These are phyloP conservation scores for Prolemur simus DNA, from an alignment of 2,113 vertebrate species.

Conservation along the genomic window DNA sequence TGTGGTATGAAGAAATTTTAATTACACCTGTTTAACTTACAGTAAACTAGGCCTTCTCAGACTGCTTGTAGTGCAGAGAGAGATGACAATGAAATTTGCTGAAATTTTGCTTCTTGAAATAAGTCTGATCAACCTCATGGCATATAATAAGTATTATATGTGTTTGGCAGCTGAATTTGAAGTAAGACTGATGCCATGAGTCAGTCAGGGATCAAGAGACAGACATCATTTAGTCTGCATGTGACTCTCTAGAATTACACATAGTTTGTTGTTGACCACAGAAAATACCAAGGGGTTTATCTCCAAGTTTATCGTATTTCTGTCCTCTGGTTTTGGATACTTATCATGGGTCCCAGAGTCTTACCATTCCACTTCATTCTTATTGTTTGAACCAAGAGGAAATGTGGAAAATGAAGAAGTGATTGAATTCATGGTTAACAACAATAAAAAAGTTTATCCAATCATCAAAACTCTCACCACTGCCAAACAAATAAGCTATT, in stretches of 20 bases:
- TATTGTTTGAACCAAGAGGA: background rate
- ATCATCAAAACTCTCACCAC: background rate
- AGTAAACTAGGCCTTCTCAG: background rate
- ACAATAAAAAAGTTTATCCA: background rate
- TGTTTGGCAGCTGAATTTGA: background rate
- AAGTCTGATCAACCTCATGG: background rate
- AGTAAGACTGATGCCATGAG: background rate
- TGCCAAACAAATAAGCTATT: background rate
- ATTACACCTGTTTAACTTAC: background rate
- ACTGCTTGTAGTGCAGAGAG: background rate
- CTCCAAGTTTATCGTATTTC: background rate
- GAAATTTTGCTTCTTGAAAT: background rate
- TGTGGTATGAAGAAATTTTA: background rate
- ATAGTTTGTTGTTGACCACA: background rate
- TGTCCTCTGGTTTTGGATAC: background rate
- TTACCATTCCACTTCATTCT: background rate
- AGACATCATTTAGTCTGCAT: background rate
- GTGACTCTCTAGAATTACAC: constrained; percentile 12
- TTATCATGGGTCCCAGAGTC: background rate
- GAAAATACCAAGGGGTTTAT: background rate
- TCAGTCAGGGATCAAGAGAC: background rate
- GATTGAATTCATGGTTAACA: constrained; percentile 10
- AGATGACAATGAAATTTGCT: background rate
- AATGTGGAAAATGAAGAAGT: background rate
- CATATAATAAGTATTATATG: background rate